Base-by-base conservation (phyloP, 2,113 vertebrate species). In the Siniperca chuatsi region DNA sequence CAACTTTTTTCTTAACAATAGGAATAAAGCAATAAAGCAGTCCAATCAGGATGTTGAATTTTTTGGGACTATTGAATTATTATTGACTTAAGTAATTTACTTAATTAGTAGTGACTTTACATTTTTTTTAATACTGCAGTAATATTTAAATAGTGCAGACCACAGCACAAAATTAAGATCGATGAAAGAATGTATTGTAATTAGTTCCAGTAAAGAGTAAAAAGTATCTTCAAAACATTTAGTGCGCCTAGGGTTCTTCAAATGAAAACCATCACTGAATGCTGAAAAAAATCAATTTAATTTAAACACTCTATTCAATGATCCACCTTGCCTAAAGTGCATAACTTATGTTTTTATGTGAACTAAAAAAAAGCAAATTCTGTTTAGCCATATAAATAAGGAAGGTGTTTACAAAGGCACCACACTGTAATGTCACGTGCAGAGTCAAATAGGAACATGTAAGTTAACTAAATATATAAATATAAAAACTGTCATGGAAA, bases 341-440 rank as follows among this genome's bases (percentile, higher is more conserved):
- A 23, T 7, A 42, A 35, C 9, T 64, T 57, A 46, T 0, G 23
- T 13, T 66, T 16, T 11, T 21, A 54, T 40, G 5, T 44, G 2
- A 75, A 44, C 23, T 15, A 25, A 21, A 25, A 75, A 75, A 50
- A 42, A 60, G 57, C 72, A 37, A 76, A 73, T 23, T 60, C 52
- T 65, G 37, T 37, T 65, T 2, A 40, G 80, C 18, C 42, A 69
- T 75, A 54, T 11, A 35, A 23, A 54, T 65, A 13, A 67, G 25
- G 60, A 1, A 46, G 18, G n/a, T 61, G 57, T 23, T 72, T 15
- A 42, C 9, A 65, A 46, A 58, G 21, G 20, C 52, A 64, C 11
- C 0, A 33, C 21, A 46, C 0, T 46, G 9, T 23, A 25, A 46
- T 42, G 8, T 61, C 10, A 79, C 6, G 10, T 35, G 25, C 15